These are phyloP conservation scores for Tetragonisca angustula DNA, from an alignment of 2,888 invertebrate genomes.

Conservation along the genomic window DNA sequence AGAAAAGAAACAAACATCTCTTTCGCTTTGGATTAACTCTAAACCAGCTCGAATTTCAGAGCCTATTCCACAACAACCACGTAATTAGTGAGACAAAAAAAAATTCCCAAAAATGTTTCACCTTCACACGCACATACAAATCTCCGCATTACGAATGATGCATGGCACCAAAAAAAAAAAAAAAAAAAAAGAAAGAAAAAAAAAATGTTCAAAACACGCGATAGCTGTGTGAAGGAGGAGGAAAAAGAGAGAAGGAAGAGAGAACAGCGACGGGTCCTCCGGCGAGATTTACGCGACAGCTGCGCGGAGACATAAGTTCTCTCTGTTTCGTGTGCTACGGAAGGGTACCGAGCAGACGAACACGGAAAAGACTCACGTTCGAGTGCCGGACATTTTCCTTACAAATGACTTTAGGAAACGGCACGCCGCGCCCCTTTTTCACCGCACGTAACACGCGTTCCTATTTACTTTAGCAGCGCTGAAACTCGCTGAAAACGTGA, in stretches of 20 bases:
- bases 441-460: constrained; percentile 63
- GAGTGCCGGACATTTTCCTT: constrained; percentile 64
- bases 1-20: background rate
- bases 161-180: background rate
- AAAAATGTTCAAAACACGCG: background rate
- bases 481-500: constrained; percentile 24
- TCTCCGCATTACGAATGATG: constrained; percentile 1
- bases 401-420: constrained; percentile 83
- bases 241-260: constrained; percentile 46
- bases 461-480: constrained; percentile 69
- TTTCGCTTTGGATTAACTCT: background rate
- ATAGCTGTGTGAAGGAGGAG: background rate
- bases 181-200: no score
- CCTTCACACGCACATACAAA: background rate
- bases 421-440: constrained; percentile 77
- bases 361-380: constrained; percentile 80
- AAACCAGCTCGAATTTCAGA: background rate
- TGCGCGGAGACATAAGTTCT: constrained; percentile 65
- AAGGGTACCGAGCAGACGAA: constrained; percentile 71
- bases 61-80: background rate
- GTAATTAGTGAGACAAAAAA: background rate
- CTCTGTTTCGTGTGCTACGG: constrained; percentile 56
- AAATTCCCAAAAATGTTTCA: background rate
- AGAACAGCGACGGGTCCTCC: constrained; percentile 5
- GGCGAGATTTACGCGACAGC: constrained; percentile 68